A percentile compares a stretch with the other conserved stretches of the same genome.
Conservation (phyloP, 2,797 vertebrate species). For the Huso huso region DNA sequence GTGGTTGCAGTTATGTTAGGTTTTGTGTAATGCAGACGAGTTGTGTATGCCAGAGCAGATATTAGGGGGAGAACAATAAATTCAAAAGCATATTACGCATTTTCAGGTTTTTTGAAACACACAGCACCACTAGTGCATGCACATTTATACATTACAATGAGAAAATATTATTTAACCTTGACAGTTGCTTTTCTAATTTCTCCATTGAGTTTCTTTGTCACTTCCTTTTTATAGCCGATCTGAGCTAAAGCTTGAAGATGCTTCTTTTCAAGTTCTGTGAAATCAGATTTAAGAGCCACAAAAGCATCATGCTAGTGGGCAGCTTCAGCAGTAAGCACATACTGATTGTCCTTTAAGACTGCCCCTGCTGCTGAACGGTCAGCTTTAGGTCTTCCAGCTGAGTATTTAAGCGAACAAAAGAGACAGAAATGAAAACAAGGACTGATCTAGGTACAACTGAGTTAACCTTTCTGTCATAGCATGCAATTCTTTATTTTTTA, state of each 20-base stretch:
- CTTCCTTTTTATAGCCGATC: slow-evolving; percentile 22
- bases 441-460: slow-evolving; percentile 24
- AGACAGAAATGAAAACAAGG: slow-evolving; percentile 22
- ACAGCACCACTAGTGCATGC: neutral
- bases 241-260: slow-evolving; percentile 25
- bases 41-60: neutral
- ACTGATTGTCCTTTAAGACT: slow-evolving; percentile 25
- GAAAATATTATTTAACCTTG: slow-evolving; percentile 19
- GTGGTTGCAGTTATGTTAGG: too few relatives aligned
- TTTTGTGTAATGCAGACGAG: neutral
- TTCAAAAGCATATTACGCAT: neutral
- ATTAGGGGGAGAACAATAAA: neutral
- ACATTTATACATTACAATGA: neutral
- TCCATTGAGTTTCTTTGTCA: slow-evolving; percentile 17
- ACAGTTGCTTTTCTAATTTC: slow-evolving; percentile 26
- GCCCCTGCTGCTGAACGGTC: slow-evolving; percentile 20
- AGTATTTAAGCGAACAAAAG: slow-evolving; percentile 31
- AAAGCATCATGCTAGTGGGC: slow-evolving; percentile 19
- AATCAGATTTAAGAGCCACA: slow-evolving; percentile 38
- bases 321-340: slow-evolving; percentile 14
- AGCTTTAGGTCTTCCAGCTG: slow-evolving; percentile 23
- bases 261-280: slow-evolving; percentile 34
- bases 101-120: neutral
- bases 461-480: slow-evolving; percentile 26
- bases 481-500: too few relatives aligned